phyloP scores from a whole-genome alignment of 2,888 invertebrate genomes.

The Cristatella mucedo region DNA sequence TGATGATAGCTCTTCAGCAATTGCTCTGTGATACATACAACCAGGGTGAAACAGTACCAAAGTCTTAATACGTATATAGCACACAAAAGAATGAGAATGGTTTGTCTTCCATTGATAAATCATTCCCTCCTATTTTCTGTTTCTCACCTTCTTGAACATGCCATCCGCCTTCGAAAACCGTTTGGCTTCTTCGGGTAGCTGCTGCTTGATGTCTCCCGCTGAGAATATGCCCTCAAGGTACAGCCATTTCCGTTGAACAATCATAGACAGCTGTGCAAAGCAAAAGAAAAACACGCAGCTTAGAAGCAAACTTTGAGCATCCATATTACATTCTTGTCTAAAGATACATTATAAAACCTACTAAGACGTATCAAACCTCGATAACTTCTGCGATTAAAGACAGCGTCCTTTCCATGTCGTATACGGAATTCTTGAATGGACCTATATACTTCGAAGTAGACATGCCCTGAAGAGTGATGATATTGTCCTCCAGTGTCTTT shows the following conservation, averaged over 20 bases:
- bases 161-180: constrained; percentile 10
- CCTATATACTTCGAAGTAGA: constrained; percentile 9
- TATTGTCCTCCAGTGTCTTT: constrained; percentile 12
- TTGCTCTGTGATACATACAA: too few relatives aligned
- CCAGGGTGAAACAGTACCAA: too few relatives aligned
- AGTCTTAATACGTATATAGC: too few relatives aligned
- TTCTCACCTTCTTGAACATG: constrained; percentile 8
- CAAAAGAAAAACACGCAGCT: neutral
- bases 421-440: constrained; percentile 11
- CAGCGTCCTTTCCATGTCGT: constrained; percentile 11
- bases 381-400: constrained; percentile 9
- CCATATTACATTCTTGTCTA: neutral
- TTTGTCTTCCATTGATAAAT: too few relatives aligned
- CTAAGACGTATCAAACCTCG: too few relatives aligned
- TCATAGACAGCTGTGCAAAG: constrained; percentile 9
- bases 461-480: constrained; percentile 13
- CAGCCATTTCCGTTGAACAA: constrained; percentile 13
- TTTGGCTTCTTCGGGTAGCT: constrained; percentile 12
- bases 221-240: constrained; percentile 12
- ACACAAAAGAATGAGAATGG: too few relatives aligned
- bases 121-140: too few relatives aligned
- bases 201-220: constrained; percentile 10
- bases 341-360: constrained; percentile 1
- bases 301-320: neutral
- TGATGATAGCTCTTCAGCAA: too few relatives aligned